phyloP scores from a whole-genome alignment of 2,797 vertebrate species.

The Mormyrops boulengeri region DNA sequence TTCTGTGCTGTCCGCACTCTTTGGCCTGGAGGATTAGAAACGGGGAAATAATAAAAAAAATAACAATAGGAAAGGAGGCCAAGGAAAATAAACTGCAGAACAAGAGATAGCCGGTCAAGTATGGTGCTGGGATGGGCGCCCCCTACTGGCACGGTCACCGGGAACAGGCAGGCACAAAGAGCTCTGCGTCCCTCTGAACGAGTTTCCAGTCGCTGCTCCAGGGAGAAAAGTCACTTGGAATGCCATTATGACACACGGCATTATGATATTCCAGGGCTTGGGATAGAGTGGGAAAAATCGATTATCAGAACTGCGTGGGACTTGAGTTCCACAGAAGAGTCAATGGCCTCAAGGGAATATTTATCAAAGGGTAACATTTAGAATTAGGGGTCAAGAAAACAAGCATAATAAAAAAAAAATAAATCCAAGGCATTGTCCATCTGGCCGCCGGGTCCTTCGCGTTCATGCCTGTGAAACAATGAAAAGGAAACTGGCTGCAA shows the following conservation, averaged over 20 bases:
- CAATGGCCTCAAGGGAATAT: background rate
- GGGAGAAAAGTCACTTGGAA: background rate
- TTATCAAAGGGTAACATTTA: background rate
- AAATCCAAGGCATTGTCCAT: background rate
- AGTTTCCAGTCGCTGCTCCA: background rate
- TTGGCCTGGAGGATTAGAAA: constrained; percentile 30
- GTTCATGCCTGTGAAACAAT: background rate
- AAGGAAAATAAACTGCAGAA: constrained; percentile 53
- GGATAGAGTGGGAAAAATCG: background rate
- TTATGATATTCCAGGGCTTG: background rate
- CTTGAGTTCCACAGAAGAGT: background rate
- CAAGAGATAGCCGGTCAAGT: constrained; percentile 46
- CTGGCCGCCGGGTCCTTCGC: background rate
- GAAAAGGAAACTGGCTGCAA: background rate
- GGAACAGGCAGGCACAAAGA: background rate
- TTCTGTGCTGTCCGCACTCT: constrained; percentile 22
- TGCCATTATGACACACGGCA: background rate
- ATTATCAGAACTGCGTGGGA: background rate
- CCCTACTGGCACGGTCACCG: constrained; percentile 36
- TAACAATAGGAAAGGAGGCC: background rate
- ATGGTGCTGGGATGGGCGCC: constrained; percentile 31
- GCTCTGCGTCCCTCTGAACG: background rate
- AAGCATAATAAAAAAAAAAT: background rate
- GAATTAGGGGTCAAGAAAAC: background rate
- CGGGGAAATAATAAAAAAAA: background rate